These are phyloP conservation scores for Gandaritis pyraliata DNA, from an alignment of 2,888 invertebrate genomes.

Conservation along the genomic window DNA sequence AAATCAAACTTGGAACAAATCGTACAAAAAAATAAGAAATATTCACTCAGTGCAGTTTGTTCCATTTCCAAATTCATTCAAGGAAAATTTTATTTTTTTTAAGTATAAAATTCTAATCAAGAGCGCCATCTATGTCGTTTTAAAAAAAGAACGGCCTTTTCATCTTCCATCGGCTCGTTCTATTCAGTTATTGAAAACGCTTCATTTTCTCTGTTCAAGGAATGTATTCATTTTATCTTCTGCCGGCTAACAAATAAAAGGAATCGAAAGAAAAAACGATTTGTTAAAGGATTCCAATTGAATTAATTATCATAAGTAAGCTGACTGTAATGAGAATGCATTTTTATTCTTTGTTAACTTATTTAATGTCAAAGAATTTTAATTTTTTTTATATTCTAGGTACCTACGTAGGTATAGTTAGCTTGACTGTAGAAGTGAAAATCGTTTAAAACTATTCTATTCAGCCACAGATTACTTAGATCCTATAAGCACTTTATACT, in stretches of 20 bases:
- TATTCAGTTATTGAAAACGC: slow-evolving; percentile 71
- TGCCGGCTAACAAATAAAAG: slow-evolving; percentile 36
- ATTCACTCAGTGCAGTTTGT: slow-evolving; percentile 10
- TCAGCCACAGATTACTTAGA: too few species aligned
- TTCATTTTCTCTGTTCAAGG: slow-evolving; percentile 54
- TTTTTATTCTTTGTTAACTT: slow-evolving; percentile 3
- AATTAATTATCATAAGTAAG: slow-evolving; percentile 43
- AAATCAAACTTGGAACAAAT: not conserved
- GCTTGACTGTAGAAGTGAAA: too few species aligned
- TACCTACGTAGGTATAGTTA: too few species aligned
- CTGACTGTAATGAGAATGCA: slow-evolving; percentile 23
- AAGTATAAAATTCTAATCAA: slow-evolving; percentile 58
- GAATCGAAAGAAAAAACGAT: slow-evolving; percentile 40
- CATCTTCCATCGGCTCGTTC: slow-evolving; percentile 49
- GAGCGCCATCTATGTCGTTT: slow-evolving; percentile 37
- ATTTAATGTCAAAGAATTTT: too few species aligned
- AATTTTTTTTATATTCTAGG: not conserved
- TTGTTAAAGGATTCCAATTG: slow-evolving; percentile 44
- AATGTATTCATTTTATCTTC: slow-evolving; percentile 44
- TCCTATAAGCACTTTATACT: not conserved
- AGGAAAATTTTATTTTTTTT: slow-evolving; percentile 36
- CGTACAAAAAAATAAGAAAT: slow-evolving; percentile 24
- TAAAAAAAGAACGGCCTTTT: slow-evolving; percentile 50
- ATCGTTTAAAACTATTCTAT: too few species aligned
- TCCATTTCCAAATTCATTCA: slow-evolving; percentile 20